Percentiles rank a stretch among this genome's conserved stretches.
Evolutionary conservation across 2,888 invertebrate genomes (phyloP).

Genomic region (Yponomeuta evonymella): DNA sequence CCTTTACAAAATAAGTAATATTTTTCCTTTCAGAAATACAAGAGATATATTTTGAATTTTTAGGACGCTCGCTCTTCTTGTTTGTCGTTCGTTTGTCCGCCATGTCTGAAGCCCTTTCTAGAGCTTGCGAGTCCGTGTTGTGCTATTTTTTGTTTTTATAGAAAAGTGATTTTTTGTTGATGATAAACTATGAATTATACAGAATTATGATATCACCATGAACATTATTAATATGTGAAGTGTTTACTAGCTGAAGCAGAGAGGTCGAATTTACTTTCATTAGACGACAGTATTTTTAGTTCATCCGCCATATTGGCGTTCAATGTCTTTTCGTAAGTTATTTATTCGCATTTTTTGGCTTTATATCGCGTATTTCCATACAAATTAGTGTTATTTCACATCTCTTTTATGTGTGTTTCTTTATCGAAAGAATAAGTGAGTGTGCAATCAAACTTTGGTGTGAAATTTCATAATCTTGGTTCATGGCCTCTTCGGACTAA

Average conservation of each 20-base stretch:
- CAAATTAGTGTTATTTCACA: slow-evolving; percentile 58
- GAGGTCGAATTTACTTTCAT: slow-evolving; percentile 62
- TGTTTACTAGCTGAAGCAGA: slow-evolving; percentile 56
- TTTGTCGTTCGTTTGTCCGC: slow-evolving; percentile 61
- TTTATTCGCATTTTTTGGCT: slow-evolving; percentile 68
- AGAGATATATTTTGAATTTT: slow-evolving; percentile 47
- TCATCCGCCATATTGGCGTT: slow-evolving; percentile 83
- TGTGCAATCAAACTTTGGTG: slow-evolving; percentile 47
- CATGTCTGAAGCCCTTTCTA: slow-evolving; percentile 73
- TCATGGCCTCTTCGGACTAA: slow-evolving; percentile 61
- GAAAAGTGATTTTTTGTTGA: slow-evolving; percentile 60
- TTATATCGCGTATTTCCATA: slow-evolving; percentile 50
- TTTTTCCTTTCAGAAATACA: slow-evolving; percentile 59
- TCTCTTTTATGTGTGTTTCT: slow-evolving; percentile 69
- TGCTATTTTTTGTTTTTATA: slow-evolving; percentile 69
- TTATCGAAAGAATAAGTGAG: slow-evolving; percentile 46
- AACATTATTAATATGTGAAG: slow-evolving; percentile 59
- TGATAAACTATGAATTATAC: slow-evolving; percentile 54
- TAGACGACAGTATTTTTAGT: slow-evolving; percentile 76
- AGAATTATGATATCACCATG: slow-evolving; percentile 50
- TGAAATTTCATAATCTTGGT: slow-evolving; percentile 46
- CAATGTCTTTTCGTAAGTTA: slow-evolving; percentile 75
- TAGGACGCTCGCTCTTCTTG: slow-evolving; percentile 56
- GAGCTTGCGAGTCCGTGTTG: slow-evolving; percentile 72
- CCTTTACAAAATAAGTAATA: slow-evolving; percentile 56